Evolutionary conservation across 2,888 invertebrate genomes (phyloP).

Genomic region (Microctonus hyperodae): DNA sequence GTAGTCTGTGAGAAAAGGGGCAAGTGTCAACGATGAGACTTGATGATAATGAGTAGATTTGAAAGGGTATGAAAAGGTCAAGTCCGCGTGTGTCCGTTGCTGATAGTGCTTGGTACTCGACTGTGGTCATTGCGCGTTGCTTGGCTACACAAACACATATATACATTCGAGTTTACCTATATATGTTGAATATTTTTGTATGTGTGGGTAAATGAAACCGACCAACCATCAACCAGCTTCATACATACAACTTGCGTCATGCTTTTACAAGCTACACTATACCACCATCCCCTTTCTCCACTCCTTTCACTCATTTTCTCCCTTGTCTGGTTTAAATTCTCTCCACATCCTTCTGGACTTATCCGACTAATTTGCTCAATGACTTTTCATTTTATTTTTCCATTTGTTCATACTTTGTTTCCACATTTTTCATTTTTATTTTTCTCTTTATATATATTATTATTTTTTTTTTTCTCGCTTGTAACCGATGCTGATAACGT

Average conservation of each 20-base stretch:
- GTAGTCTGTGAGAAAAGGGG: background rate
- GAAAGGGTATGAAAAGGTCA: constrained; percentile 36
- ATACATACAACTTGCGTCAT: constrained; percentile 43
- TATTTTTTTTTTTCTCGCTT: background rate
- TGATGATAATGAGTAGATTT: constrained; percentile 13
- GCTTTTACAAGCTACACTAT: constrained; percentile 33
- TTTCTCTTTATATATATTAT: background rate
- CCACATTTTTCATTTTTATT: background rate
- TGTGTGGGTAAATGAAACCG: constrained; percentile 30
- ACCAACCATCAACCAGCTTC: constrained; percentile 38
- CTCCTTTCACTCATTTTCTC: constrained; percentile 23
- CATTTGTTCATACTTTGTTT: too few species aligned
- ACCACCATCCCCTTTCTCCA: constrained; percentile 23
- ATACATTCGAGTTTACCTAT: constrained; percentile 6
- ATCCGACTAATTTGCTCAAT: background rate
- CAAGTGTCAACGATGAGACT: constrained; percentile 25
- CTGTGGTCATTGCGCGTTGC: constrained; percentile 59
- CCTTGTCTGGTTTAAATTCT: background rate
- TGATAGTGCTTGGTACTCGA: constrained; percentile 49
- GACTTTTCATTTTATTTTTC: background rate
- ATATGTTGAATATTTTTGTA: background rate
- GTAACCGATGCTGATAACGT: background rate
- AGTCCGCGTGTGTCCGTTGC: constrained; percentile 41
- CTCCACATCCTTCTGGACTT: constrained; percentile 16
- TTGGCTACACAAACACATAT: constrained; percentile 51